phyloP scores from a whole-genome alignment of 1,140 invertebrate genomes.

The Maniola jurtina region DNA sequence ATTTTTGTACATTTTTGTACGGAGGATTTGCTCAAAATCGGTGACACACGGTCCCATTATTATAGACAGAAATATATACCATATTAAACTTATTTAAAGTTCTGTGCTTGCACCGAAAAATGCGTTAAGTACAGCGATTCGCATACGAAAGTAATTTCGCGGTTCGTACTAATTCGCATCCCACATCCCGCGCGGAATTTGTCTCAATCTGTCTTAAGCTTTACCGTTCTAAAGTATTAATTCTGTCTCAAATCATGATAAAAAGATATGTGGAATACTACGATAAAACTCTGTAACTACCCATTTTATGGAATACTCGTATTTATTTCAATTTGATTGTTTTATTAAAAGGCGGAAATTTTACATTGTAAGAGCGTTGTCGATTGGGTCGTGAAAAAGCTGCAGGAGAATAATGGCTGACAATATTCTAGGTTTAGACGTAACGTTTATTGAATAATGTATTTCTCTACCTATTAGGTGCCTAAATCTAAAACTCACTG shows the following conservation, averaged over 20 bases:
- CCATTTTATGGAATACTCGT: neutral
- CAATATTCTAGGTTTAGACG: constrained; percentile 43
- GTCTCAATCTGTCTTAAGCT: neutral
- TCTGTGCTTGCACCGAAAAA: too few relatives aligned
- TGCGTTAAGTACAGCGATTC: too few relatives aligned
- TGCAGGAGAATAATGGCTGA: constrained; percentile 74
- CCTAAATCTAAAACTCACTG: neutral
- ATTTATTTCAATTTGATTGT: neutral
- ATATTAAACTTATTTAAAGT: too few relatives aligned
- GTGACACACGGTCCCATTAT: too few relatives aligned
- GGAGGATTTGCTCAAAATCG: too few relatives aligned
- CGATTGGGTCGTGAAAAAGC: constrained; percentile 45
- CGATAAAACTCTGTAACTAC: constrained; percentile 1
- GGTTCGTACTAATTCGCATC: too few relatives aligned
- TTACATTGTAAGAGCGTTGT: constrained; percentile 14
- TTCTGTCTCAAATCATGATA: too few relatives aligned
- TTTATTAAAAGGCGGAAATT: constrained; percentile 14
- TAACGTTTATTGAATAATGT: neutral
- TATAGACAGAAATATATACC: too few relatives aligned
- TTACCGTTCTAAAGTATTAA: neutral
- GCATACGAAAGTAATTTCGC: too few relatives aligned
- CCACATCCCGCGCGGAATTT: too few relatives aligned
- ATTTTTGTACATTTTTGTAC: too few relatives aligned
- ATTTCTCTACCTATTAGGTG: neutral
- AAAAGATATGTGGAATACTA: neutral